These are phyloP conservation scores for Hyles euphorbiae DNA, from an alignment of 1,140 invertebrate species.

Conservation along the genomic window DNA sequence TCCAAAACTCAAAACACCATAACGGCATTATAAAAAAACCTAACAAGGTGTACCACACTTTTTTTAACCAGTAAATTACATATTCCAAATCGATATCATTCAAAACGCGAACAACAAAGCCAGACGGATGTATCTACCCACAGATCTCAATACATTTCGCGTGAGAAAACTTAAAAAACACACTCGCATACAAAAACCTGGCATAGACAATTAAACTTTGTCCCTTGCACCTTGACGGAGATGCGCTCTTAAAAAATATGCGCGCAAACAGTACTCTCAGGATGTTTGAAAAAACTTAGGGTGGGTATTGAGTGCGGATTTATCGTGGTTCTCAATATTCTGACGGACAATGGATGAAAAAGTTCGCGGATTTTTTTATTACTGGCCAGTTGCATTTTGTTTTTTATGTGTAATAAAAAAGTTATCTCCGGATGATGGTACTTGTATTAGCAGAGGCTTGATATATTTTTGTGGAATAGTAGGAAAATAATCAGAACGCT, in stretches of 20 bases:
- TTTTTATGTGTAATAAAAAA: too few species aligned
- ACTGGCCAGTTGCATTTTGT: too few species aligned
- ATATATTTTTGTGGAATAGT: too few species aligned
- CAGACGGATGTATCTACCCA: conserved; percentile 69
- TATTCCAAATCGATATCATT: conserved; percentile 43
- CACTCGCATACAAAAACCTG: conserved; percentile 63
- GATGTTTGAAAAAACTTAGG: conserved; percentile 45
- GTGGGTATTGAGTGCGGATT: conserved; percentile 27
- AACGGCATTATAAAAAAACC: background rate
- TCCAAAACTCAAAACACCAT: too few species aligned
- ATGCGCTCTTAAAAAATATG: conserved; percentile 67
- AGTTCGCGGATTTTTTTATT: too few species aligned
- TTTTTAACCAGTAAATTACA: too few species aligned
- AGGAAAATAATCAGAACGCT: too few species aligned
- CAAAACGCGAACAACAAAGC: conserved; percentile 48
- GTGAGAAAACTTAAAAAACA: conserved; percentile 72
- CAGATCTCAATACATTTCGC: conserved; percentile 66
- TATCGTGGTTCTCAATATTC: background rate
- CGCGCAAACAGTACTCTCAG: conserved; percentile 58
- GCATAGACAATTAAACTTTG: conserved; percentile 55
- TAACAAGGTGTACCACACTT: background rate
- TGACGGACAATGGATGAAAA: too few species aligned
- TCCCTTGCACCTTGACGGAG: conserved; percentile 54
- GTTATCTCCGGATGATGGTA: too few species aligned
- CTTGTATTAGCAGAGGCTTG: too few species aligned